A percentile compares a stretch with the other conserved stretches of the same genome.
phyloP scores from a whole-genome alignment of 2,113 vertebrate genomes.

The Alosa alosa region DNA sequence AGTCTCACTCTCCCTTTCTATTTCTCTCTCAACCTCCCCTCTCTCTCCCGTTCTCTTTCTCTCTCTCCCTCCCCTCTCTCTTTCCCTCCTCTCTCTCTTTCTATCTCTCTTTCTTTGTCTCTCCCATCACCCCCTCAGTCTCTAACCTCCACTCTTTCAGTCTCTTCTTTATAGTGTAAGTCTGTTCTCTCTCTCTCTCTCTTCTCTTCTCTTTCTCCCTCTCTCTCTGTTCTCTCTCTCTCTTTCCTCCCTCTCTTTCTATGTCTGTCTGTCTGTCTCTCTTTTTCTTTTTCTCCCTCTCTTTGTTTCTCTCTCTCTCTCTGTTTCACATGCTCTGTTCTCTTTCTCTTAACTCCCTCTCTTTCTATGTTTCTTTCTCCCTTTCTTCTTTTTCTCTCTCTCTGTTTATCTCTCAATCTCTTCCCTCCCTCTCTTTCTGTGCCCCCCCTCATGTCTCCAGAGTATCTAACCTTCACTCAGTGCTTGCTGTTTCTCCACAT shows the following conservation, averaged over 20 bases:
- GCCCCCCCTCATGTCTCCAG: not conserved
- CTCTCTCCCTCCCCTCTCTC: not conserved
- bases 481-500: constrained; percentile 30
- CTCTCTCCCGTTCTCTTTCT: not conserved
- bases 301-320: constrained; percentile 15
- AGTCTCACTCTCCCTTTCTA: not conserved
- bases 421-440: constrained; percentile 15
- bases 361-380: not conserved
- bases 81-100: not conserved
- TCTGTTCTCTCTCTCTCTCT: not conserved
- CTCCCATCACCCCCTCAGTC: not conserved
- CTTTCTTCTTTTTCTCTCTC: constrained; percentile 18
- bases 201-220: constrained; percentile 8
- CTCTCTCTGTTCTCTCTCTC: constrained; percentile 11
- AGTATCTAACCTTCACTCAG: constrained; percentile 13
- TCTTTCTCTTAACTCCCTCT: constrained; percentile 5
- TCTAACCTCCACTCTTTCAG: not conserved
- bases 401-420: not conserved
- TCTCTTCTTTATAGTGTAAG: not conserved
- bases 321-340: not conserved
- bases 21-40: not conserved
- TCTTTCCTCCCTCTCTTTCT: not conserved
- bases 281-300: constrained; percentile 10
- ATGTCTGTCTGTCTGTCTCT: constrained; percentile 27
- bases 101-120: not conserved